Evolutionary conservation across 2,113 vertebrate species (phyloP).

Genomic region (Engraulis encrasicolus): DNA sequence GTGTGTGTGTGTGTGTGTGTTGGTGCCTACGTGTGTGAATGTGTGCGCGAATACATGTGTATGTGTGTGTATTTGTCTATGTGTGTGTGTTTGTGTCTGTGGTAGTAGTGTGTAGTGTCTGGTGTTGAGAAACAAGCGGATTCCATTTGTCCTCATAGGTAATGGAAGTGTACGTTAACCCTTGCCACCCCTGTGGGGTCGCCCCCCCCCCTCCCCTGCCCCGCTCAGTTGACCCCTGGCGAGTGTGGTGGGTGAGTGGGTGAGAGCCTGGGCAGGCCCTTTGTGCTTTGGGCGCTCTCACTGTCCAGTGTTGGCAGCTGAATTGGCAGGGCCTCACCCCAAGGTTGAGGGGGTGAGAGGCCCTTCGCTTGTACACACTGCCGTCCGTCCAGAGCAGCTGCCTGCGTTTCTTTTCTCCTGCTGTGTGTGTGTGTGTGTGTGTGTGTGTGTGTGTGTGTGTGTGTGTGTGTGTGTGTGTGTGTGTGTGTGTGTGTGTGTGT

Average conservation of each 20-base stretch:
- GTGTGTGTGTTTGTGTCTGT: neutral
- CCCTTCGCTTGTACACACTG: constrained; percentile 39
- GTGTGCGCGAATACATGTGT: too few species aligned
- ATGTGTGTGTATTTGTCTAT: neutral
- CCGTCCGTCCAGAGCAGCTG: neutral
- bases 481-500: neutral
- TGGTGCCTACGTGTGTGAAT: too few species aligned
- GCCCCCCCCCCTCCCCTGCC: constrained; percentile 39
- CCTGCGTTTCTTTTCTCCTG: neutral
- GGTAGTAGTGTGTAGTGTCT: constrained; percentile 30
- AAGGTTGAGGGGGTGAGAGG: constrained; percentile 71
- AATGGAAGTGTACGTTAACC: constrained; percentile 58
- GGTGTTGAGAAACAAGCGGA: constrained; percentile 49
- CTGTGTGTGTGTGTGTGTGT: constrained; percentile 9
- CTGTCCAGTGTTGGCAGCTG: constrained; percentile 72
- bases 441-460: neutral
- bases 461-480: constrained; percentile 22
- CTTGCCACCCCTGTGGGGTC: constrained; percentile 37
- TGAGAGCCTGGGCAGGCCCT: constrained; percentile 58
- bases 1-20: too few species aligned
- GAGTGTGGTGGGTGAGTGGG: too few species aligned
- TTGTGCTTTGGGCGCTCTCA: constrained; percentile 63
- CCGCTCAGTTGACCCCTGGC: too few species aligned
- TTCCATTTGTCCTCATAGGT: constrained; percentile 53
- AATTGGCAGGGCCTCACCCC: constrained; percentile 77